Base-by-base conservation (phyloP, 2,888 invertebrate genomes). In the Melangyna quadrimaculata region DNA sequence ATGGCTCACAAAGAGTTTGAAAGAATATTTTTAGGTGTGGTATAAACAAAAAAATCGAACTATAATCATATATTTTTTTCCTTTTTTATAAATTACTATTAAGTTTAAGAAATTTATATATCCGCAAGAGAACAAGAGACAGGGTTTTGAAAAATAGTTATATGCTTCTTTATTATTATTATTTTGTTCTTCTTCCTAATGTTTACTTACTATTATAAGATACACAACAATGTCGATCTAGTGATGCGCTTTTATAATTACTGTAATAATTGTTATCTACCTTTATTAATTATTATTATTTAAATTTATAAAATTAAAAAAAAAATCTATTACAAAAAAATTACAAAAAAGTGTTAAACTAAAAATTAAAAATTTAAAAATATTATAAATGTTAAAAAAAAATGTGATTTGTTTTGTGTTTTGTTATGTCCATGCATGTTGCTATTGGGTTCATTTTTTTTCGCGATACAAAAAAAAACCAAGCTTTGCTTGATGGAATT, bases 11-110 rank as follows among this genome's bases (percentile, higher is more conserved):
- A 88, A 48, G 91, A 90, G 59, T 92, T 91, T 67, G 90, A 90
- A 77, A 89, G 90, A 55, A 88, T 91, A 63, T 92, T 91, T 87
- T 87, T 89, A 79, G 89, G 88, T 87, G 89, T 90, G 77, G 88
- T 90, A 81, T 89, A 88, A 87, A 69, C 7, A 6, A 29, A 61
- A 59, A 37, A 29, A 43, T 57, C 40, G 19, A 57, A 67, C 22
- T 22, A 51, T 51, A 24, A 27, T 51, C 22, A n/a, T n/a, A n/a
- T n/a, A n/a, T n/a, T n/a, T n/a, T n/a, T n/a, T n/a, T 59, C 51
- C 69, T 59, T 63, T 51, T 63, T 72, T 43, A 67, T 32, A 27
- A 63, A 71, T 81, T 79, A 73, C 70, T 72, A 43, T 75, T 77
- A 78, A 87, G 80, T 77, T 74, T 74, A 81, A 63, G 78, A 78